Evolutionary conservation across 2,797 vertebrate genomes (phyloP).

Genomic region (Anableps anableps): DNA sequence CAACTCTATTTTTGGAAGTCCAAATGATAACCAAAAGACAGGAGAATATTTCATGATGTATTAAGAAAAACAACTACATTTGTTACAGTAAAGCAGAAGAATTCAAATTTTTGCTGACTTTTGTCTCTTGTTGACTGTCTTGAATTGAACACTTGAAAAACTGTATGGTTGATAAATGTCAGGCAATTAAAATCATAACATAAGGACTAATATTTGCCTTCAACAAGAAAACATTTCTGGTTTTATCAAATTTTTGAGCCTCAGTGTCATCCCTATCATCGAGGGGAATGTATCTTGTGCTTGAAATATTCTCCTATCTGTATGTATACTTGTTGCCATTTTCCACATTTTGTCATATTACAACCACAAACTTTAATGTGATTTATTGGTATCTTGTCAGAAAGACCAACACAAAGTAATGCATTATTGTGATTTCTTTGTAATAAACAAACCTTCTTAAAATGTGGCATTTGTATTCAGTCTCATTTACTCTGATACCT

Average conservation of each 20-base stretch:
- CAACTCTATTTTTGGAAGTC: background rate
- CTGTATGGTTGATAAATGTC: background rate
- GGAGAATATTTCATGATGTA: background rate
- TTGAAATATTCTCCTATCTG: no score
- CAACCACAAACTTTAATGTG: background rate
- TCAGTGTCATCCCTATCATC: no score
- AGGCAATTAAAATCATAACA: background rate
- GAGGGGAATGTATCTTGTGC: no score
- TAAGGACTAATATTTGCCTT: background rate
- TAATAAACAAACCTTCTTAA: no score
- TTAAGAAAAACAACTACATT: no score
- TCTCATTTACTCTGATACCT: no score
- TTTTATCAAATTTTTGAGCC: no score
- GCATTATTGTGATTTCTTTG: no score
- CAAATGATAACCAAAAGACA: background rate
- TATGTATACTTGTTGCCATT: no score
- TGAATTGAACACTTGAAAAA: background rate
- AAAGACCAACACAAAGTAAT: background rate
- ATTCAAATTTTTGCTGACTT: background rate
- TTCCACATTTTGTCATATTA: no score
- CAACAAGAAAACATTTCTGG: background rate
- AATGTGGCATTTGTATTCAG: no score
- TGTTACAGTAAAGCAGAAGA: background rate
- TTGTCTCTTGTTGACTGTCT: background rate
- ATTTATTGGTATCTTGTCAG: background rate